A percentile compares a stretch with the other conserved stretches of the same genome.
Conservation (phyloP, 2,797 vertebrate species). For the Sebastes itinus region DNA sequence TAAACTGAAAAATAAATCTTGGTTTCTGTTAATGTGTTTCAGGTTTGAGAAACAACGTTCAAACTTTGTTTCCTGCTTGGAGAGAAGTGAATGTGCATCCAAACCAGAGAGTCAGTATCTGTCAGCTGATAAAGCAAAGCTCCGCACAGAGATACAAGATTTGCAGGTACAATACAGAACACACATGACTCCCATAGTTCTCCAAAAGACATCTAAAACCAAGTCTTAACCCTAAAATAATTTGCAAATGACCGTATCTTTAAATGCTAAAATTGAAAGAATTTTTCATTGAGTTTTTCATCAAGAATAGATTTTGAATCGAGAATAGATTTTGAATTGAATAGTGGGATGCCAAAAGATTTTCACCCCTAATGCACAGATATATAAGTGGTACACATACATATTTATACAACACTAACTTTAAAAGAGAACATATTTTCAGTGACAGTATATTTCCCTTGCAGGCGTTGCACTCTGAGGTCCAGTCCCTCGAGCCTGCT, state of each 20-base stretch:
- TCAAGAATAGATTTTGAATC: no score
- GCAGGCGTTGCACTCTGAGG: slow-evolving; percentile 85
- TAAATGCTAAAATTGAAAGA: not conserved
- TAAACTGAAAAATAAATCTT: not conserved
- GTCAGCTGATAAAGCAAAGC: slow-evolving; percentile 88
- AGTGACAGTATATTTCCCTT: not conserved
- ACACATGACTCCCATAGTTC: not conserved
- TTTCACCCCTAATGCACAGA: no score
- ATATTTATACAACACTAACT: not conserved
- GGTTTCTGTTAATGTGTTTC: slow-evolving; percentile 25
- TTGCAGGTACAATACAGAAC: slow-evolving; percentile 81
- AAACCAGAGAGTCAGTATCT: slow-evolving; percentile 78
- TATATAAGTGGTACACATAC: not conserved
- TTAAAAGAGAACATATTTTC: not conserved
- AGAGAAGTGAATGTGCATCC: slow-evolving; percentile 85
- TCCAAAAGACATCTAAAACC: not conserved
- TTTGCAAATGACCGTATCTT: not conserved
- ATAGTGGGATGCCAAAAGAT: rapidly evolving
- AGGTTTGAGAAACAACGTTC: slow-evolving; percentile 93
- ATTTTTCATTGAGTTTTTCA: no score
- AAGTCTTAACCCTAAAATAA: not conserved
- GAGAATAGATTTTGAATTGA: no score
- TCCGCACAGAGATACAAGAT: slow-evolving; percentile 86
- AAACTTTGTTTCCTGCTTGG: slow-evolving; percentile 87
- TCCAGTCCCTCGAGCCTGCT: slow-evolving; percentile 73